A percentile compares a stretch with the other conserved stretches of the same genome.
These are phyloP conservation scores for Grammomys surdaster DNA, from an alignment of 2,113 vertebrate species.

Conservation along the genomic window DNA sequence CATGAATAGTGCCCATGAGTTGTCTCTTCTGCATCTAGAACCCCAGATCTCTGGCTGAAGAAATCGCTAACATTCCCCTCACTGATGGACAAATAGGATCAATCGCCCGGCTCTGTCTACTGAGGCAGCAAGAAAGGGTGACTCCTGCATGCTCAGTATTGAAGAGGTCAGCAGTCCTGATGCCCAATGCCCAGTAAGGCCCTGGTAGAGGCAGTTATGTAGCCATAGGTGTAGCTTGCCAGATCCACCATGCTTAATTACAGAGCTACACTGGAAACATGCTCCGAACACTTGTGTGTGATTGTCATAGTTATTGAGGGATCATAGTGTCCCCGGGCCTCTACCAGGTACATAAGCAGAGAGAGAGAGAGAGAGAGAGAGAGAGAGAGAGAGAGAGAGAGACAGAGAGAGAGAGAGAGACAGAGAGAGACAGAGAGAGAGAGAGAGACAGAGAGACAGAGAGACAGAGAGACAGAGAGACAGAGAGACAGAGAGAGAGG, in stretches of 20 bases:
- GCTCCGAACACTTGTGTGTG: rapidly evolving
- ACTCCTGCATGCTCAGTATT: rapidly evolving
- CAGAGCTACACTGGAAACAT: rapidly evolving
- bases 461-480: background rate
- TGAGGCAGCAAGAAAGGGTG: rapidly evolving
- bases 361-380: background rate
- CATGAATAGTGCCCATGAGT: rapidly evolving
- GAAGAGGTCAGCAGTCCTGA: rapidly evolving
- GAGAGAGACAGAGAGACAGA: background rate
- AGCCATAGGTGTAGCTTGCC: rapidly evolving
- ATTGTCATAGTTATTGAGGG: rapidly evolving
- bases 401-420: background rate
- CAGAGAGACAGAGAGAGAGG: background rate
- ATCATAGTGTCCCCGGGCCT: background rate
- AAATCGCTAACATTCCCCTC: too few species aligned
- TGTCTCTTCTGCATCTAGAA: background rate
- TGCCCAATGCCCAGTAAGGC: background rate
- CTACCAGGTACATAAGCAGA: rapidly evolving
- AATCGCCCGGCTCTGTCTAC: background rate
- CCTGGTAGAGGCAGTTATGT: background rate
- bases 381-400: background rate
- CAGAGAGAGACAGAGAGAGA: background rate
- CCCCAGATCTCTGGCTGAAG: background rate
- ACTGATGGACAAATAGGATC: too few species aligned
- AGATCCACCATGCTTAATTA: too few species aligned